A percentile compares a stretch with the other conserved stretches of the same genome.
Conservation (phyloP, 2,113 vertebrate species). For the Hippoglossus stenolepis region DNA sequence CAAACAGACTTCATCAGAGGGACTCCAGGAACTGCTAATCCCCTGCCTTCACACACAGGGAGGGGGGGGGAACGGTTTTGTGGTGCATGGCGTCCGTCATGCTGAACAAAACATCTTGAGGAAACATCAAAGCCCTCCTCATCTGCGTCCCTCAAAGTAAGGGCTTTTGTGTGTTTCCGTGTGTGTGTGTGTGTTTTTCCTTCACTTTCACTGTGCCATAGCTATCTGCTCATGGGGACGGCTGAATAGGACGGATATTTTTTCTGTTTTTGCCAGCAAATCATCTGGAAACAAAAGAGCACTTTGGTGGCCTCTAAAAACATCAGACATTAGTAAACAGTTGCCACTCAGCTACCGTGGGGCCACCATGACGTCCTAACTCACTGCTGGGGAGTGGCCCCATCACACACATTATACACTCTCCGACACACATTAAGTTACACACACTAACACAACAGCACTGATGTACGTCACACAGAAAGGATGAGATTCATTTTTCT, state of each 20-base stretch:
- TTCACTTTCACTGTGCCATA: conserved; percentile 9
- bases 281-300: conserved; percentile 60
- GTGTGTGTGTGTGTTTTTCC: conserved; percentile 10
- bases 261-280: conserved; percentile 5
- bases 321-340: conserved; percentile 46
- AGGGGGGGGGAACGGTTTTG: conserved; percentile 58
- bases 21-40: conserved; percentile 83
- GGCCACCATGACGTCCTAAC: conserved; percentile 3
- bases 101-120: conserved; percentile 79
- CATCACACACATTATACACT: conserved; percentile 21
- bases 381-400: conserved; percentile 3
- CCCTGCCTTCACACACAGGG: conserved; percentile 74
- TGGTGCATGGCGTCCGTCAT: conserved; percentile 67
- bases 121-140: conserved; percentile 81
- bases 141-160: conserved; percentile 51
- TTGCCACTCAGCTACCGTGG: conserved; percentile 15
- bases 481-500: conserved; percentile 13
- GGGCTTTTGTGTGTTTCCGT: conserved; percentile 4
- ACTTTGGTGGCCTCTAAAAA: conserved; percentile 43
- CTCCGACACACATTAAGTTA: background rate
- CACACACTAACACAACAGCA: background rate
- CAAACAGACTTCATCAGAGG: conserved; percentile 84
- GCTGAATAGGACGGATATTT: conserved; percentile 43
- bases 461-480: background rate
- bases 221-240: conserved; percentile 43